These are phyloP conservation scores for Carabus problematicus DNA, from an alignment of 2,888 invertebrate genomes.

Conservation along the genomic window DNA sequence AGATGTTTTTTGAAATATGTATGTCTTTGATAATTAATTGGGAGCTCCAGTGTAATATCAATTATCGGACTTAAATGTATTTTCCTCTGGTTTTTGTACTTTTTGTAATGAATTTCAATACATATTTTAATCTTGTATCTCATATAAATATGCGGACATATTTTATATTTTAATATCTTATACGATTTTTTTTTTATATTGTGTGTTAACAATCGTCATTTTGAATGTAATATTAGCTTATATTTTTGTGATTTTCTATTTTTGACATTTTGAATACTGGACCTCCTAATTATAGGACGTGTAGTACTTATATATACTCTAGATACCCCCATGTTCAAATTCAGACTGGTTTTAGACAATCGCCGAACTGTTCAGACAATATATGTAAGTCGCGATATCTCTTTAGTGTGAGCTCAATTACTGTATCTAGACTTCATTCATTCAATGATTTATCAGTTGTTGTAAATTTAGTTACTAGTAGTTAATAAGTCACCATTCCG, in stretches of 20 bases:
- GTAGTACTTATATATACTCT: background rate
- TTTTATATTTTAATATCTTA: too few species aligned
- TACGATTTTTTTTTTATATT: too few species aligned
- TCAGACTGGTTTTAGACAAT: constrained; percentile 10
- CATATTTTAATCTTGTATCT: too few species aligned
- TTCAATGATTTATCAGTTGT: too few species aligned
- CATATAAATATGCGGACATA: too few species aligned
- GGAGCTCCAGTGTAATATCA: background rate
- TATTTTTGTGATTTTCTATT: constrained; percentile 9
- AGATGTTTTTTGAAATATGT: constrained; percentile 12
- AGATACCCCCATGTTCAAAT: background rate
- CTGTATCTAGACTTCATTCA: background rate
- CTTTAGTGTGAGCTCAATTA: constrained; percentile 7
- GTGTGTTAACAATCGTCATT: background rate
- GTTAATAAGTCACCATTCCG: background rate
- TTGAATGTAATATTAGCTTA: background rate
- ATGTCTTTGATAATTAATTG: background rate
- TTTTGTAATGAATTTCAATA: too few species aligned
- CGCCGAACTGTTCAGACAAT: constrained; percentile 20
- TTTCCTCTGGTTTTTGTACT: background rate
- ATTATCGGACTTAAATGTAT: too few species aligned
- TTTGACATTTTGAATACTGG: background rate
- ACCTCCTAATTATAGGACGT: background rate
- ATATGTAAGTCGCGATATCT: constrained; percentile 1
- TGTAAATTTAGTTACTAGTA: too few species aligned